phyloP scores from a whole-genome alignment of 2,797 vertebrate genomes.

The Pteropus rufus region DNA sequence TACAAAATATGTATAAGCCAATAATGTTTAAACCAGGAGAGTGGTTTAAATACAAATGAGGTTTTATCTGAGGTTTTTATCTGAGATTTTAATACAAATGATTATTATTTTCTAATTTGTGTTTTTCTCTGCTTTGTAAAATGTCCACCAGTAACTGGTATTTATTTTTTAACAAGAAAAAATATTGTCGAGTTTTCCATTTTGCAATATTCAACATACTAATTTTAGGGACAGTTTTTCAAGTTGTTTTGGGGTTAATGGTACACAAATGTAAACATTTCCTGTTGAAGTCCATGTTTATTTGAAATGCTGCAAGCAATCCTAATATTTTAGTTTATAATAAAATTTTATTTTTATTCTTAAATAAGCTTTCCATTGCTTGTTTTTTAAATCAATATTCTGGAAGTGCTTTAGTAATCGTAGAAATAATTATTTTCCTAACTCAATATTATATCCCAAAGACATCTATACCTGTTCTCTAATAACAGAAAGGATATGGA shows the following conservation, averaged over 20 bases:
- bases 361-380: not conserved
- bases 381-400: not conserved
- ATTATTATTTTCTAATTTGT: not conserved
- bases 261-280: not conserved
- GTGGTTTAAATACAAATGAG: not conserved
- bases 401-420: not conserved
- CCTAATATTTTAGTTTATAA: not conserved
- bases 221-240: not conserved
- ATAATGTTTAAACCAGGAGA: not conserved
- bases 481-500: not conserved
- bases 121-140: not conserved
- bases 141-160: not conserved
- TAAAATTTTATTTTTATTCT: not conserved
- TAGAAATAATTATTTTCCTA: not conserved
- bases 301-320: not conserved
- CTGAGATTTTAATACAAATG: not conserved
- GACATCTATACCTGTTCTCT: not conserved
- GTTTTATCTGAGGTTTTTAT: no score
- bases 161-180: not conserved
- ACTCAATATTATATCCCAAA: not conserved
- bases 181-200: not conserved
- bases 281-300: not conserved
- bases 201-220: not conserved
- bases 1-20: not conserved
- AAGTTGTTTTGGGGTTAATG: not conserved